Evolutionary conservation across 2,113 vertebrate species (phyloP).

Genomic region (Solenodon paradoxus): DNA sequence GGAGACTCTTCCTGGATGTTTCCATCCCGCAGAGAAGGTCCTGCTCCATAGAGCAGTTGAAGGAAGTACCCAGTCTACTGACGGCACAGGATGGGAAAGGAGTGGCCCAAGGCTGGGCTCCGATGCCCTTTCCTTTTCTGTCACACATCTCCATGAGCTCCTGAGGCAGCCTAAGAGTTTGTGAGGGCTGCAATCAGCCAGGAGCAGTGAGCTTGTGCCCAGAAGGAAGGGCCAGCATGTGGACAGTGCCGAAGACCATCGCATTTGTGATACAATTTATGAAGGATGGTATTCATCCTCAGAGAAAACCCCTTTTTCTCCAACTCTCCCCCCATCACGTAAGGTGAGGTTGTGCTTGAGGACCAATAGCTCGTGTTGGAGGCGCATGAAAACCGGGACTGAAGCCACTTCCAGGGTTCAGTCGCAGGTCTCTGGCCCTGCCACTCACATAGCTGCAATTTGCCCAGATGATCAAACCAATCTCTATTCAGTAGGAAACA

Average conservation of each 20-base stretch:
- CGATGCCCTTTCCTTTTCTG: background rate
- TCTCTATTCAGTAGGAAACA: background rate
- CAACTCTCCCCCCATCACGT: background rate
- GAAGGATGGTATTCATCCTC: accelerated
- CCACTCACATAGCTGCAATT: background rate
- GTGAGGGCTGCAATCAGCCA: background rate
- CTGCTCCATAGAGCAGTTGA: background rate
- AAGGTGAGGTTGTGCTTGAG: background rate
- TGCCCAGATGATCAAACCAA: background rate
- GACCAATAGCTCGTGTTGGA: background rate
- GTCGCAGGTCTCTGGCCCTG: background rate
- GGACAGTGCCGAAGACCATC: background rate
- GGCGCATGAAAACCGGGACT: background rate
- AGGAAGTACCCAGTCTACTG: background rate
- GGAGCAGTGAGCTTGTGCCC: background rate
- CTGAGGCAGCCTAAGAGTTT: no score
- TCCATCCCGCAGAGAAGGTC: background rate
- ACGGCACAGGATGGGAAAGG: background rate
- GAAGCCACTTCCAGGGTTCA: background rate
- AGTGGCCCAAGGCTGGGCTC: no score
- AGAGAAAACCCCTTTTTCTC: background rate
- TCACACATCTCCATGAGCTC: background rate
- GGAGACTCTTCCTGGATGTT: background rate
- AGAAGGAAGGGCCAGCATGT: background rate
- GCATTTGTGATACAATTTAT: no score